Evolutionary conservation across 2,888 invertebrate species (phyloP).

Genomic region (Athalia circularis): DNA sequence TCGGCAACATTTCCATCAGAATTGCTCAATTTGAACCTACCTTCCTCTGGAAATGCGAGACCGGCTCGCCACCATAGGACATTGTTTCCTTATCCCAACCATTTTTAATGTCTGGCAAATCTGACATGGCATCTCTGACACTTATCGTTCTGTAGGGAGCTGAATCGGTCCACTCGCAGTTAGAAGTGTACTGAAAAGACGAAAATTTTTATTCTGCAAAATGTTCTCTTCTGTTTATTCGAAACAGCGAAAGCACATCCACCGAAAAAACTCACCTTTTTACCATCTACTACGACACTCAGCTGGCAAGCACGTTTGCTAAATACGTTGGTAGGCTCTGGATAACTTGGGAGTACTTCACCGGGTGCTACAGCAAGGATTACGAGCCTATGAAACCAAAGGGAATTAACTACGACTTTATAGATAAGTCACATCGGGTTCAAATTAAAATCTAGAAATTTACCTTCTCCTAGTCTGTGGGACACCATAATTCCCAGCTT

Average conservation of each 20-base stretch:
- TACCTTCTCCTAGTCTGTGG: slow-evolving; percentile 86
- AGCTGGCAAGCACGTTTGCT: slow-evolving; percentile 81
- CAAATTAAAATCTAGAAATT: background rate
- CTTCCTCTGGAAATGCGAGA: slow-evolving; percentile 84
- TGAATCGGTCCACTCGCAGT: slow-evolving; percentile 80
- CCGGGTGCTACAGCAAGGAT: slow-evolving; percentile 90
- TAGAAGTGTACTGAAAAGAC: slow-evolving; percentile 68
- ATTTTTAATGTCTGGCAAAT: slow-evolving; percentile 85
- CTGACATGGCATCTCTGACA: slow-evolving; percentile 89
- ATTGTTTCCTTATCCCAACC: slow-evolving; percentile 83
- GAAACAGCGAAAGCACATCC: background rate
- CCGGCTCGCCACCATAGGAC: slow-evolving; percentile 82
- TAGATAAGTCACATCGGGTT: background rate
- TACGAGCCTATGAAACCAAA: slow-evolving; percentile 76
- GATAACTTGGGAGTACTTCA: slow-evolving; percentile 83
- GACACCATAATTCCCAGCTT: slow-evolving; percentile 90
- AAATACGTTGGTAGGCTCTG: slow-evolving; percentile 88
- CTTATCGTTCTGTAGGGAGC: slow-evolving; percentile 87
- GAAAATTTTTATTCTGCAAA: slow-evolving; percentile 60
- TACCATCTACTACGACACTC: slow-evolving; percentile 79
- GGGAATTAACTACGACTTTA: background rate
- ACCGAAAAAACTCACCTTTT: slow-evolving; percentile 69
- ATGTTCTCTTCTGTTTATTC: background rate
- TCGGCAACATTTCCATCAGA: too few relatives aligned
- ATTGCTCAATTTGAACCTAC: slow-evolving; percentile 58